phyloP scores from a whole-genome alignment of 2,113 vertebrate species.

The Crocuta crocuta region DNA sequence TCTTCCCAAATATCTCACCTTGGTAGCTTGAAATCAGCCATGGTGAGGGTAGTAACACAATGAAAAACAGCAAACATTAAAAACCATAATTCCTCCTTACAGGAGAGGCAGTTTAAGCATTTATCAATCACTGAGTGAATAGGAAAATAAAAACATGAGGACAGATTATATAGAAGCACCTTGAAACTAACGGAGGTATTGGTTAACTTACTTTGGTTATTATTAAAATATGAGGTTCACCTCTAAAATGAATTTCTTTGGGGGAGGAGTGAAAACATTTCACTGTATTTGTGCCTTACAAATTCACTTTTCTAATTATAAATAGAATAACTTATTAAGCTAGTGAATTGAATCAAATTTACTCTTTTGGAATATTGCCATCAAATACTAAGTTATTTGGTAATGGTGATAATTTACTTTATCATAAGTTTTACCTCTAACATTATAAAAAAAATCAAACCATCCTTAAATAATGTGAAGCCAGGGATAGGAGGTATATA shows the following conservation, averaged over 20 bases:
- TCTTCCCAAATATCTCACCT: neutral
- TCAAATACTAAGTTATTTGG: neutral
- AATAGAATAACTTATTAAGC: neutral
- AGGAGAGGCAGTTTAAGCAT: neutral
- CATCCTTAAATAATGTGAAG: constrained; percentile 10
- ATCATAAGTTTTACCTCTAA: neutral
- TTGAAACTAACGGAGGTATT: constrained; percentile 12
- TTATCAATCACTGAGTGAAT: neutral
- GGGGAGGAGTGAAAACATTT: neutral
- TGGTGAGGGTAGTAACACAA: neutral
- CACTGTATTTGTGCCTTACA: neutral
- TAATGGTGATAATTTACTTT: constrained; percentile 9
- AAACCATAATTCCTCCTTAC: neutral
- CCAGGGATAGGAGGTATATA: neutral
- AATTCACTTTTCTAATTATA: constrained; percentile 6
- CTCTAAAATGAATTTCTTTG: constrained; percentile 8
- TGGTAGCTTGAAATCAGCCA: neutral
- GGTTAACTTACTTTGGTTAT: neutral
- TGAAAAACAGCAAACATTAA: neutral
- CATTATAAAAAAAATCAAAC: neutral
- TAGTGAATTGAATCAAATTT: neutral
- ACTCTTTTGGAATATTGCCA: neutral
- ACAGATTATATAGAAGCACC: neutral
- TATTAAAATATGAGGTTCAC: neutral
- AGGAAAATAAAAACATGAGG: neutral